These are phyloP conservation scores for Catharus fuscescens DNA, from an alignment of 2,113 vertebrate genomes.

Conservation along the genomic window DNA sequence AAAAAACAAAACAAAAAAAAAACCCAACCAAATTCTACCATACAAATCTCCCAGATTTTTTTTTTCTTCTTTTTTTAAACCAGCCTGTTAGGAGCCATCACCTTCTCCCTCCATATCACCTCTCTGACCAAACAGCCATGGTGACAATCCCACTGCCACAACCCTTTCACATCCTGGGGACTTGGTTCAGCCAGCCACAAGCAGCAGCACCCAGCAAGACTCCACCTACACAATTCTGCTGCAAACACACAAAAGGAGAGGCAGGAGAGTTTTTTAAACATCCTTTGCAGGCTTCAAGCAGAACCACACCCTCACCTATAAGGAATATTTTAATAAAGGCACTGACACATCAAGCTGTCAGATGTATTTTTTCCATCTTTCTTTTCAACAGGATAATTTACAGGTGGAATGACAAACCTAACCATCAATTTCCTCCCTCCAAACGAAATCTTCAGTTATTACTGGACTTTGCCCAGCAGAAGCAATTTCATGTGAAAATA, in stretches of 20 bases:
- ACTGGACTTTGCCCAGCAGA: background rate
- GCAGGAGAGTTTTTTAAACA: background rate
- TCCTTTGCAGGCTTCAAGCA: background rate
- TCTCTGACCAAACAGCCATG: accelerated
- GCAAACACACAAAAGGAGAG: background rate
- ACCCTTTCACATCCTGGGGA: accelerated
- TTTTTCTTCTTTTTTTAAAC: background rate
- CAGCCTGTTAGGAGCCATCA: background rate
- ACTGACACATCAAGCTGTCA: background rate
- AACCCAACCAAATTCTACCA: no score
- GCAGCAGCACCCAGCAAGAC: background rate
- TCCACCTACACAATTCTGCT: accelerated
- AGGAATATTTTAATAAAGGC: background rate
- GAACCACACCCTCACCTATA: background rate
- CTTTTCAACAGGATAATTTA: background rate
- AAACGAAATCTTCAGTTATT: background rate
- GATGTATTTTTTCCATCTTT: background rate
- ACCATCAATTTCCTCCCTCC: background rate
- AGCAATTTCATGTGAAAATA: background rate
- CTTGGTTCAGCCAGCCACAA: background rate
- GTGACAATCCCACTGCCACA: background rate
- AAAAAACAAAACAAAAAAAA: no score
- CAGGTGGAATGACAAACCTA: background rate
- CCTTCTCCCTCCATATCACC: background rate
- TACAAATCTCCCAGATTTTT: no score